phyloP scores from a whole-genome alignment of 2,113 vertebrate species.

The Cololabis saira region DNA sequence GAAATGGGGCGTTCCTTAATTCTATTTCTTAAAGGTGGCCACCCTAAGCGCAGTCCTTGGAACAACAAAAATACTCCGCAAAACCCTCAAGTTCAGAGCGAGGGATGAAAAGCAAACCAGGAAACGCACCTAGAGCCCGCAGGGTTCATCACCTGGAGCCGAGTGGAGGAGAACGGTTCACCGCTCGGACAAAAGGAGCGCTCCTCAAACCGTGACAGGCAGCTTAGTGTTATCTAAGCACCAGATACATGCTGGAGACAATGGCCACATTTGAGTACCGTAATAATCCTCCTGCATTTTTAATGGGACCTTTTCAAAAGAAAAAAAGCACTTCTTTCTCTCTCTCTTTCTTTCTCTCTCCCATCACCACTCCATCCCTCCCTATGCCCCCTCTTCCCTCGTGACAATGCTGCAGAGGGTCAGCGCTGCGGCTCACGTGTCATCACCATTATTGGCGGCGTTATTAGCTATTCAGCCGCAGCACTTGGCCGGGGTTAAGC shows the following conservation, averaged over 20 bases:
- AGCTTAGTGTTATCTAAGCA: slow-evolving; percentile 78
- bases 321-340: slow-evolving; percentile 49
- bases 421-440: slow-evolving; percentile 61
- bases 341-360: slow-evolving; percentile 38
- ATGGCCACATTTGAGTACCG: slow-evolving; percentile 67
- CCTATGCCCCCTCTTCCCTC: slow-evolving; percentile 13
- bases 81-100: no score
- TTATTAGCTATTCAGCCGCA: slow-evolving; percentile 28
- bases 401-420: slow-evolving; percentile 36
- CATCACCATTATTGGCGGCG: slow-evolving; percentile 42
- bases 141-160: slow-evolving; percentile 11
- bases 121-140: slow-evolving; percentile 6
- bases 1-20: no score
- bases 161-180: neutral
- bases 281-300: slow-evolving; percentile 72
- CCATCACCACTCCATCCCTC: slow-evolving; percentile 5
- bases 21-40: no score
- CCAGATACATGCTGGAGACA: slow-evolving; percentile 75
- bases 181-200: slow-evolving; percentile 29
- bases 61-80: no score
- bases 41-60: no score
- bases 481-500: neutral
- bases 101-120: neutral
- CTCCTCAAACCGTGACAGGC: slow-evolving; percentile 60
- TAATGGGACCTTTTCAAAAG: slow-evolving; percentile 55